These are phyloP conservation scores for Eidolon dupreanum DNA, from an alignment of 2,797 vertebrate genomes.

Conservation along the genomic window DNA sequence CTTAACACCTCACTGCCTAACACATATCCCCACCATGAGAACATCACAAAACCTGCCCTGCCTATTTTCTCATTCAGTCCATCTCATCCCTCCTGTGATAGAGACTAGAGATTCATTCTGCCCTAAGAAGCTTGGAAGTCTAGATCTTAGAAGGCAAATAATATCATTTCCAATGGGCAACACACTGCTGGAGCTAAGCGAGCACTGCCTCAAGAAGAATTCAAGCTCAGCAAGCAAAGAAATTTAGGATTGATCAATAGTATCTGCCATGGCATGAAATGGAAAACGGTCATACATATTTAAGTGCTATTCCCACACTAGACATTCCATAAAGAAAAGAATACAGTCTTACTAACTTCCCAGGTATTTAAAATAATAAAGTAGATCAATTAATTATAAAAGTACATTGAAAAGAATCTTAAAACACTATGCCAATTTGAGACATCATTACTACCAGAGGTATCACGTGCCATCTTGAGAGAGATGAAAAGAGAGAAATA, in stretches of 20 bases:
- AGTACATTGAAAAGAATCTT: not conserved
- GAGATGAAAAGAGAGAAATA: not conserved
- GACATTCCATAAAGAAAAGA: not conserved
- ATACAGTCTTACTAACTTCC: not conserved
- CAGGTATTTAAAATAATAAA: slow-evolving; percentile 12
- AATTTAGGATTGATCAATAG: not conserved
- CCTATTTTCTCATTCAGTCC: not conserved
- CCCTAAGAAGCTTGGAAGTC: not conserved
- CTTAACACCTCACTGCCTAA: not conserved
- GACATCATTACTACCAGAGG: not conserved
- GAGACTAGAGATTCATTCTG: not conserved
- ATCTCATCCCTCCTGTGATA: not conserved
- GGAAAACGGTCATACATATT: not conserved
- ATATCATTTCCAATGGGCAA: not conserved
- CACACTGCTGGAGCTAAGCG: not conserved
- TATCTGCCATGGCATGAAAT: not conserved
- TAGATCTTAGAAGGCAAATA: not conserved
- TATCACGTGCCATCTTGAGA: not conserved
- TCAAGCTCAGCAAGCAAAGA: not conserved
- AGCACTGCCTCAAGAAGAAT: not conserved
- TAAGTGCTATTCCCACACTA: not conserved
- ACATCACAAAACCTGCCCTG: not conserved
- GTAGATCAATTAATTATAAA: not conserved
- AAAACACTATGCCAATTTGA: not conserved
- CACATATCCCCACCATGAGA: not conserved